Evolutionary conservation across 2,888 invertebrate species (phyloP).

Genomic region (Incurvaria masculella): DNA sequence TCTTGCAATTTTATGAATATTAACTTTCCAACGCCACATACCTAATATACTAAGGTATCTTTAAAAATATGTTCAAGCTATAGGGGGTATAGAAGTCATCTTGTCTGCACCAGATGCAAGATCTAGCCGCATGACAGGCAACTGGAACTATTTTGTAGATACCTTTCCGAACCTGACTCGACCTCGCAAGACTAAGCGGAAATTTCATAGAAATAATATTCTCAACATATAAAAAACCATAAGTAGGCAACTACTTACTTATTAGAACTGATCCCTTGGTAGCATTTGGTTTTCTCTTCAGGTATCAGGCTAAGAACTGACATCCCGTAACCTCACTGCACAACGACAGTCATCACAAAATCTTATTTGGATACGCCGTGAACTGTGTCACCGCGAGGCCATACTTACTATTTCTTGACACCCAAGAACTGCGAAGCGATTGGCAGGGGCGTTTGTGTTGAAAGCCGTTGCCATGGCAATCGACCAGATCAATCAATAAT

Average conservation of each 20-base stretch:
- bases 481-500: background rate
- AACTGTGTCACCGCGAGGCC: too few relatives aligned
- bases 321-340: constrained; percentile 26
- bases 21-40: too few relatives aligned
- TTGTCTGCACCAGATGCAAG: too few relatives aligned
- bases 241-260: background rate
- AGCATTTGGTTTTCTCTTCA: constrained; percentile 44
- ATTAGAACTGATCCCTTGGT: constrained; percentile 10
- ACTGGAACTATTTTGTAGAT: too few relatives aligned
- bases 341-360: background rate
- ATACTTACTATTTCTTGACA: background rate
- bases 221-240: background rate
- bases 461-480: background rate
- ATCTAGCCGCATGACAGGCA: too few relatives aligned
- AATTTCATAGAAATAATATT: background rate
- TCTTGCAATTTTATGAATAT: too few relatives aligned
- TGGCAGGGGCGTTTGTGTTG: background rate
- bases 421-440: background rate
- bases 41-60: too few relatives aligned
- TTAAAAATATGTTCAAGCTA: too few relatives aligned
- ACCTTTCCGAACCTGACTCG: too few relatives aligned
- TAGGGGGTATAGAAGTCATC: too few relatives aligned
- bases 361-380: too few relatives aligned
- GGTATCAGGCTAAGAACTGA: constrained; percentile 51
- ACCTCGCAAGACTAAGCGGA: too few relatives aligned